phyloP scores from a whole-genome alignment of 1,140 invertebrate genomes.

The Pogonomyrmex californicus region DNA sequence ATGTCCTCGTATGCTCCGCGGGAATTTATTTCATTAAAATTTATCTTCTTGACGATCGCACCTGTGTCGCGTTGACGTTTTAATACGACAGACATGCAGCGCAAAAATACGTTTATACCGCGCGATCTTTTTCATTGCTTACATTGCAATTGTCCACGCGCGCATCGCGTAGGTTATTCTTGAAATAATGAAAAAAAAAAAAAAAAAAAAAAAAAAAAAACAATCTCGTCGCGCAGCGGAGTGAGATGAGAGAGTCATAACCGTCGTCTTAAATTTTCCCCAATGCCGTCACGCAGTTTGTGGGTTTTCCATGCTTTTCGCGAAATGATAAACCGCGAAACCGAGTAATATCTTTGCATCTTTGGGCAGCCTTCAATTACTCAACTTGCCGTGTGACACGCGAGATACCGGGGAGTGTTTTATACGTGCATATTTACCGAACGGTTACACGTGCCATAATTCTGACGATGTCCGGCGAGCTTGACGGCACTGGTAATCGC shows the following conservation, averaged over 20 bases:
- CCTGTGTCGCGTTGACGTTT: conserved; percentile 8
- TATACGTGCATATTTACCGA: conserved; percentile 32
- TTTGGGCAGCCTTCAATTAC: conserved; percentile 47
- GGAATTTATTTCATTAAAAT: conserved; percentile 60
- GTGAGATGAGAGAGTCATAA: not conserved
- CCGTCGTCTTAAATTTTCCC: conserved; percentile 49
- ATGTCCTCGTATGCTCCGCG: not conserved
- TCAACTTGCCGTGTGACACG: conserved; percentile 51
- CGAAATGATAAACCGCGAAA: conserved; percentile 37
- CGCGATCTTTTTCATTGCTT: conserved; percentile 18
- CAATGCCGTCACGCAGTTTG: not conserved
- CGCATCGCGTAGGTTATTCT: conserved; percentile 11
- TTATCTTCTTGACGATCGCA: conserved; percentile 27
- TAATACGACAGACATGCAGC: conserved; percentile 4
- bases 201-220: not conserved
- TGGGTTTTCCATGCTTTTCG: conserved; percentile 31
- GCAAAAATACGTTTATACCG: not conserved
- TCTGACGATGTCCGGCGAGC: conserved; percentile 25
- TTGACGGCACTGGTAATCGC: conserved; percentile 22
- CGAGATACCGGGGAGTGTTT: conserved; percentile 37
- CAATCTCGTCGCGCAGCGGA: not conserved
- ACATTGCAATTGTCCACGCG: conserved; percentile 11
- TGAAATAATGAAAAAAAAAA: not conserved
- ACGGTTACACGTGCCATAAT: conserved; percentile 15
- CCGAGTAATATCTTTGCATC: conserved; percentile 41